Percentiles rank a stretch among this genome's conserved stretches.
phyloP scores from a whole-genome alignment of 2,797 vertebrate species.

The Lindbergichthys nudifrons region DNA sequence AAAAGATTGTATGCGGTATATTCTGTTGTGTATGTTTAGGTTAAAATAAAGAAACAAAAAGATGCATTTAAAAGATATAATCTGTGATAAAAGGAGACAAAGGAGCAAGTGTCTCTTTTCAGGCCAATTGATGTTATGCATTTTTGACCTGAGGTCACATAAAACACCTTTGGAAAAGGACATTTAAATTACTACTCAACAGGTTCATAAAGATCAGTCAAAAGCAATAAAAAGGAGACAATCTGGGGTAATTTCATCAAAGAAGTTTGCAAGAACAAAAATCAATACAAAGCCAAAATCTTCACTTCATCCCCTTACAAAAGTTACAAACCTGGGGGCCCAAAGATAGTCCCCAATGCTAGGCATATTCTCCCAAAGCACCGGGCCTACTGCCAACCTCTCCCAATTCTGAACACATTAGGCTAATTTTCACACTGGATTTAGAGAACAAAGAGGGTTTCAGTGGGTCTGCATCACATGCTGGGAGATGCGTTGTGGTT shows the following conservation, averaged over 20 bases:
- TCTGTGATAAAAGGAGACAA: conserved; percentile 11
- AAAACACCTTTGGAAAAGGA: conserved; percentile 20
- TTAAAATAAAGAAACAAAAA: background rate
- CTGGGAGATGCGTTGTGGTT: conserved; percentile 81
- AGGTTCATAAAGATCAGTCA: conserved; percentile 56
- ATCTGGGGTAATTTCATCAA: conserved; percentile 11
- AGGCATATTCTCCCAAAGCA: conserved; percentile 32
- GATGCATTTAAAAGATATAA: conserved; percentile 24
- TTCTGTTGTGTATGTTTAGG: background rate
- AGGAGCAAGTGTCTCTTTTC: conserved; percentile 30
- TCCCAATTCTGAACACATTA: conserved; percentile 60
- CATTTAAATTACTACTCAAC: conserved; percentile 14
- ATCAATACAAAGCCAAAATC: conserved; percentile 1
- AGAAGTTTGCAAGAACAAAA: conserved; percentile 2
- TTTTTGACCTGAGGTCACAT: conserved; percentile 37
- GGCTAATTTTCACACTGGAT: conserved; percentile 80
- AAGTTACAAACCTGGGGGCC: conserved; percentile 32
- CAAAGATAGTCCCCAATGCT: conserved; percentile 26
- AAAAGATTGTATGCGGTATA: background rate
- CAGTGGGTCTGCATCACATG: conserved; percentile 79
- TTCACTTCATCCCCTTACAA: background rate
- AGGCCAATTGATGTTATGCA: conserved; percentile 44
- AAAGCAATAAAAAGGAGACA: conserved; percentile 31
- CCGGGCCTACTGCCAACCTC: conserved; percentile 52
- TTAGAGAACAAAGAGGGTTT: conserved; percentile 86